Evolutionary conservation across 2,797 vertebrate genomes (phyloP), one percentile per base, ranked within the genome.

Genomic region (Phyllotis vaccarum): DNA sequence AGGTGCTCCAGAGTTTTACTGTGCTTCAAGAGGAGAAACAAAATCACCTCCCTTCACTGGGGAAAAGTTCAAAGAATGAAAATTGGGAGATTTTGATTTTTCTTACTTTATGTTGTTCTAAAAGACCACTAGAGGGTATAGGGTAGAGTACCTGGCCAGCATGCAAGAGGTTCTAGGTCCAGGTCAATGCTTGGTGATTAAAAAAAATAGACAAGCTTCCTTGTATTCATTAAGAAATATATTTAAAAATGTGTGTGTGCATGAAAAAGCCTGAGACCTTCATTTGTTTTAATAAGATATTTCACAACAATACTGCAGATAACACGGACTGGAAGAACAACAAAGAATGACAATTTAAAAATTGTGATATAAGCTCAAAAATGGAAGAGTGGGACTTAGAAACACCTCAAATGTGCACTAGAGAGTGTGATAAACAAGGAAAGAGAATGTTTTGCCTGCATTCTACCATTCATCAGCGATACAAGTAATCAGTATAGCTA

Each of bases 21-120:
- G 64, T 74, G 49, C n/a, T 76, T 94, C 80, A 89, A 93, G 86
- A 43, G 22, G 64, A 80, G 90, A 92, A 93, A 91, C 80, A 76
- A 46, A 83, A 52, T 37, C 12, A 31, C 66, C 34, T 87, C 82
- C 85, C 16, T 86, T 21, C 37, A 90, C 1, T 66, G 43, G 93
- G 58, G 58, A 83, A 74, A 81, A 76, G 40, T 81, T 56, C 31
- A 31, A 95, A 90, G 13, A 79, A 70, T 93, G 21, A 93, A 86
- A 49, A 82, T 90, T 70, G 29, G 86, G 22, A 89, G 86, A 75
- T 75, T 92, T 79, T 60, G 72, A 58, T 88, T 91, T 94, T 92
- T 19, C 16, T 62, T 88, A 21, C 54, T 89, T 96, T 64, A 60
- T 93, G 76, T 17, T 95, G 68, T 29, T 76, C 9, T 86, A 79